A percentile compares a stretch with the other conserved stretches of the same genome.
These are phyloP conservation scores for Muscidifurax raptorellus DNA, from an alignment of 1,140 invertebrate species.

Conservation along the genomic window DNA sequence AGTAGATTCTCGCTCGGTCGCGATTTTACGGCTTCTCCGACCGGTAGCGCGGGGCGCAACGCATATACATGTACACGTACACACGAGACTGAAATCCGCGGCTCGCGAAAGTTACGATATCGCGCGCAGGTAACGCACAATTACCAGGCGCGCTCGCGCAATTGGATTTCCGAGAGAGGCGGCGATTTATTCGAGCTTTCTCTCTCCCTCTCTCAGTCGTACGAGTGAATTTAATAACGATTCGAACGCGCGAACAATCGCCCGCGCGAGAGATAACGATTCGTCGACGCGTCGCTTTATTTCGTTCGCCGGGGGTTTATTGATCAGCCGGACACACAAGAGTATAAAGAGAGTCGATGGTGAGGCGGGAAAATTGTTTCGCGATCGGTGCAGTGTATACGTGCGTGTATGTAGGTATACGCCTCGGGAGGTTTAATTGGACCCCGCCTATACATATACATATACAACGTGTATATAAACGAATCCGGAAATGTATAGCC, in stretches of 20 bases:
- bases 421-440: background rate
- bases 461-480: background rate
- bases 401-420: too few relatives aligned
- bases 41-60: background rate
- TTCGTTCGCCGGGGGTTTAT: constrained; percentile 23
- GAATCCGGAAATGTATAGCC: constrained; percentile 43
- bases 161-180: constrained; percentile 50
- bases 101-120: constrained; percentile 47
- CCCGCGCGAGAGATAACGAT: constrained; percentile 25
- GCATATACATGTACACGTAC: background rate
- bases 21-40: background rate
- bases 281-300: constrained; percentile 22
- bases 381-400: background rate
- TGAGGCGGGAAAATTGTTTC: constrained; percentile 32
- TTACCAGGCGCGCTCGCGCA: constrained; percentile 30
- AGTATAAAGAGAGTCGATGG: constrained; percentile 8
- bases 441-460: background rate
- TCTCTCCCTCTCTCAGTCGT: background rate
- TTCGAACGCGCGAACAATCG: background rate
- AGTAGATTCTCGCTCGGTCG: background rate
- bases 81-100: constrained; percentile 4
- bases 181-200: constrained; percentile 43
- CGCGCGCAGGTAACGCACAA: constrained; percentile 43
- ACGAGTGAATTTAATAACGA: constrained; percentile 48
- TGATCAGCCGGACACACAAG: background rate